Conservation (phyloP, 2,888 invertebrate genomes). For the Sarcophaga rosellei region DNA sequence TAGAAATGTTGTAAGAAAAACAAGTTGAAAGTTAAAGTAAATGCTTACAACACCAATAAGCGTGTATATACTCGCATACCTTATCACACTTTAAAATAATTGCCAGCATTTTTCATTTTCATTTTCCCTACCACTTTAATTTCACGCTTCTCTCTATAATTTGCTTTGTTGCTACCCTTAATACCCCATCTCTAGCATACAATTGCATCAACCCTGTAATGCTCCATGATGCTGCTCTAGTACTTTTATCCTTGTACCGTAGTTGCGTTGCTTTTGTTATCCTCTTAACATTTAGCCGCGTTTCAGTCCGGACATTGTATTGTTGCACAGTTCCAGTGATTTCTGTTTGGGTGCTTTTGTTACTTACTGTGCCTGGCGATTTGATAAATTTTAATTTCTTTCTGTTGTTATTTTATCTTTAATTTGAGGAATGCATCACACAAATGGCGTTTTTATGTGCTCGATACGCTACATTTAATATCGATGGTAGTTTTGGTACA, state of each 20-base stretch:
- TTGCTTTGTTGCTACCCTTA: conserved; percentile 11
- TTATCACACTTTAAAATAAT: conserved; percentile 70
- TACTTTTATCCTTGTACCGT: conserved; percentile 25
- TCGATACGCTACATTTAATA: conserved; percentile 21
- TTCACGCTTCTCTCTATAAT: conserved; percentile 47
- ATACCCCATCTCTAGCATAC: no score
- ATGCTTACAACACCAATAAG: background rate
- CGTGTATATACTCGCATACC: conserved; percentile 45
- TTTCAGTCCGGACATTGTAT: conserved; percentile 31
- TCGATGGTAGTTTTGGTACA: no score
- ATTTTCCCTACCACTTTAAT: conserved; percentile 51
- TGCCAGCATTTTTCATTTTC: conserved; percentile 63
- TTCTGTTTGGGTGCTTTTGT: no score
- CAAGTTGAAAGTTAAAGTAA: conserved; percentile 64
- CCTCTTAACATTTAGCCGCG: background rate
- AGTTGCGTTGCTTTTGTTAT: conserved; percentile 11
- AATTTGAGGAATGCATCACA: conserved; percentile 70
- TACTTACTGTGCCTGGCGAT: conserved; percentile 27
- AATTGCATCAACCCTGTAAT: background rate
- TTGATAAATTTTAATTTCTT: conserved; percentile 70
- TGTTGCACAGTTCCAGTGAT: conserved; percentile 25
- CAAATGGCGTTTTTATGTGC: conserved; percentile 54
- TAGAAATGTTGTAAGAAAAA: conserved; percentile 69
- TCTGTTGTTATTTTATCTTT: conserved; percentile 67
- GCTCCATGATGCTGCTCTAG: background rate